Evolutionary conservation across 2,797 vertebrate genomes (phyloP).

Genomic region (Parotocinclus haroldoi): DNA sequence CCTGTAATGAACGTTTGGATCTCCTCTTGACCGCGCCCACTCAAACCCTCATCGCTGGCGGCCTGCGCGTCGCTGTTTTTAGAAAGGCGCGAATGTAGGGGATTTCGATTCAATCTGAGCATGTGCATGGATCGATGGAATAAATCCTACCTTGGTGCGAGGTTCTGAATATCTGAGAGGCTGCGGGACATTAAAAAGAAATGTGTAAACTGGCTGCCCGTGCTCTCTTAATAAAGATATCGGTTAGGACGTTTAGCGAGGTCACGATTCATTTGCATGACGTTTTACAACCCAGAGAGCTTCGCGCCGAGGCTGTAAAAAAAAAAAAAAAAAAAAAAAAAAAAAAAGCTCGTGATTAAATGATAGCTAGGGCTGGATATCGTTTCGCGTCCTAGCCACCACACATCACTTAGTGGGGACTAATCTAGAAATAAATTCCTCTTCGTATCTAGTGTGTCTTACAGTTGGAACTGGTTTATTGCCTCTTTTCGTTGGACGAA

Average conservation of each 20-base stretch:
- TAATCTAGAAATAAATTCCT: conserved; percentile 9
- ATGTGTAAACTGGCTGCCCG: not conserved
- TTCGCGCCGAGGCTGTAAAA: not conserved
- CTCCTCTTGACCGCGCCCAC: conserved; percentile 19
- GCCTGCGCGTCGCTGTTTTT: conserved; percentile 34
- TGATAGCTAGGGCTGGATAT: not conserved
- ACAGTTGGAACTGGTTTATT: conserved; percentile 17
- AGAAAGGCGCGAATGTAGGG: conserved; percentile 47
- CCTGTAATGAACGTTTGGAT: not conserved
- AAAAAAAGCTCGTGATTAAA: not conserved
- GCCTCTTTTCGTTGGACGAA: conserved; percentile 59
- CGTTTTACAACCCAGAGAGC: not conserved
- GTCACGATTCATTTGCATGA: conserved; percentile 9
- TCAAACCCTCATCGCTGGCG: conserved; percentile 46
- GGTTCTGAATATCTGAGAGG: conserved; percentile 66
- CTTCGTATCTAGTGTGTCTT: not conserved
- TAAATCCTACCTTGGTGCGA: conserved; percentile 66
- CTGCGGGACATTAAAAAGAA: not conserved
- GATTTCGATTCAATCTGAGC: conserved; percentile 72
- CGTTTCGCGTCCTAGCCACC: not conserved
- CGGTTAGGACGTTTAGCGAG: conserved; percentile 5
- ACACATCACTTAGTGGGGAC: conserved; percentile 5
- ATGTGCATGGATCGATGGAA: conserved; percentile 64
- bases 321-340: too few relatives aligned
- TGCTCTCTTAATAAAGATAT: conserved; percentile 4